A percentile compares a stretch with the other conserved stretches of the same genome.
phyloP scores from a whole-genome alignment of 2,888 invertebrate species.

The Aspidiotus destructor region DNA sequence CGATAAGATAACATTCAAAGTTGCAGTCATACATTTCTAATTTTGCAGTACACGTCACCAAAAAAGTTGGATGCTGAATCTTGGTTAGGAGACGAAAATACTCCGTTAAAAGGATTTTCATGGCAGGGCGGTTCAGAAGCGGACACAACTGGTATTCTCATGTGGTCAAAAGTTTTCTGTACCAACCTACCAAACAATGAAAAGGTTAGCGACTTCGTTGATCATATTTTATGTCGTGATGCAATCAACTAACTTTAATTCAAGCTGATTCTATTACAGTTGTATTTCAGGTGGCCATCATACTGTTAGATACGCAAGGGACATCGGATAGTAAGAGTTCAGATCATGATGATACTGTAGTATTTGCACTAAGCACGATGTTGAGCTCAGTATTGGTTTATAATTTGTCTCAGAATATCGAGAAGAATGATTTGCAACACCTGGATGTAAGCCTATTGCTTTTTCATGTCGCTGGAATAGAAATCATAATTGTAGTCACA shows the following conservation, averaged over 20 bases:
- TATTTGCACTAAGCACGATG: constrained; percentile 97
- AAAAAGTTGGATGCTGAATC: constrained; percentile 42
- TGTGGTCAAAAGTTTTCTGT: constrained; percentile 92
- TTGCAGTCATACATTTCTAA: constrained; percentile 35
- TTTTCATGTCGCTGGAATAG: too few relatives aligned
- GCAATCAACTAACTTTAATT: neutral
- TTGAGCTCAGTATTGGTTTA: constrained; percentile 93
- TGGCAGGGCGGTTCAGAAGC: constrained; percentile 95
- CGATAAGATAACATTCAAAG: too few relatives aligned
- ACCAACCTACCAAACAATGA: constrained; percentile 63
- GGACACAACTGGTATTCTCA: constrained; percentile 89
- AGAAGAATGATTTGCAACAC: constrained; percentile 95
- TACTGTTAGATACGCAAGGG: constrained; percentile 92
- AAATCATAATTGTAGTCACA: too few relatives aligned
- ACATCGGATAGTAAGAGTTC: constrained; percentile 97
- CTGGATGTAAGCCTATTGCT: constrained; percentile 51
- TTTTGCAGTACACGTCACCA: constrained; percentile 11
- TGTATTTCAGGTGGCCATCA: constrained; percentile 62
- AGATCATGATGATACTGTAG: constrained; percentile 93
- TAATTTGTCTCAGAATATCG: constrained; percentile 91
- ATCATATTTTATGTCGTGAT: neutral
- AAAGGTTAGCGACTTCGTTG: constrained; percentile 46
- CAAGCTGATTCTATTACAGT: neutral
- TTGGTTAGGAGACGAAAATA: constrained; percentile 77
- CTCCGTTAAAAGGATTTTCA: constrained; percentile 79